These are phyloP conservation scores for Glyptemys insculpta DNA, from an alignment of 2,797 vertebrate species.

Conservation along the genomic window DNA sequence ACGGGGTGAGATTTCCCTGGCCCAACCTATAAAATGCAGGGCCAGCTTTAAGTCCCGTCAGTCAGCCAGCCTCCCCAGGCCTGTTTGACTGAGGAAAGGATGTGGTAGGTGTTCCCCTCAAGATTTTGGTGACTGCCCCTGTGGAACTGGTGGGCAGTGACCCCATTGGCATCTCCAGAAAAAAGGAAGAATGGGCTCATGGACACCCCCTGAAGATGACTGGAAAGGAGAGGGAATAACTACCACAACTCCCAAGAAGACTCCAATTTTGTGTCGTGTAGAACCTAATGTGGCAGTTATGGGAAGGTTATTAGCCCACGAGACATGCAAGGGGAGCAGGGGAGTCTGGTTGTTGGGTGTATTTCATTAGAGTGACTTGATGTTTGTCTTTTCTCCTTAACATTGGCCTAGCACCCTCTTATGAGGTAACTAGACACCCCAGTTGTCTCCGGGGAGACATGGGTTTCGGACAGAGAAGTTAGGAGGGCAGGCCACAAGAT, in stretches of 20 bases:
- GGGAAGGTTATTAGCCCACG: neutral
- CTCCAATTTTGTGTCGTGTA: neutral
- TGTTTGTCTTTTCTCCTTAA: neutral
- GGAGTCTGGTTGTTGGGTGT: neutral
- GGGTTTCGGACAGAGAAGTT: neutral
- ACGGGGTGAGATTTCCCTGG: neutral
- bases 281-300: neutral
- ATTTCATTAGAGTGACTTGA: neutral
- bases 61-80: neutral
- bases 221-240: neutral
- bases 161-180: neutral
- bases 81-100: neutral
- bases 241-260: neutral
- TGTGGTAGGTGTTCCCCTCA: neutral
- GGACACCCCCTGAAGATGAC: neutral
- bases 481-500: neutral
- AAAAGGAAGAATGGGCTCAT: neutral
- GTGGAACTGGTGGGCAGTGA: neutral
- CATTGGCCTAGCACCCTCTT: neutral
- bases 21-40: neutral
- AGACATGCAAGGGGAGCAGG: neutral
- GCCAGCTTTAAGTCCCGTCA: neutral
- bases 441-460: neutral
- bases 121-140: neutral
- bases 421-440: neutral